phyloP scores from a whole-genome alignment of 1,140 invertebrate genomes.

The Scaptomyza graminum region DNA sequence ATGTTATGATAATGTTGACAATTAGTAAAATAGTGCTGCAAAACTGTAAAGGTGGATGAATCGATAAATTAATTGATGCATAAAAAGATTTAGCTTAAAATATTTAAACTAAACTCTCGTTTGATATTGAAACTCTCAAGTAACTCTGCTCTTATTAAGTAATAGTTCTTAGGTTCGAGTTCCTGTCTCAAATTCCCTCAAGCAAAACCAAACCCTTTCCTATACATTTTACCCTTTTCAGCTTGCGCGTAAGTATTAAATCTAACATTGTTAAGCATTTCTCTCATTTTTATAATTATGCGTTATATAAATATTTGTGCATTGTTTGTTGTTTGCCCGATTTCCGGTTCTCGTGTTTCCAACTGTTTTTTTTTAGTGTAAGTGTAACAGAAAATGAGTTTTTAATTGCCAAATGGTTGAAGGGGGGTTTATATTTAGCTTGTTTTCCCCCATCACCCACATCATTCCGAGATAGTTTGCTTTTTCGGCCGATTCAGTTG shows the following conservation, averaged over 20 bases:
- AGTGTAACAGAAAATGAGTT: conserved; percentile 58
- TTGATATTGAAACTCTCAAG: no score
- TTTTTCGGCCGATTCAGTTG: conserved; percentile 12
- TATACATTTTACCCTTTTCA: conserved; percentile 46
- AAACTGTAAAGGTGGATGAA: no score
- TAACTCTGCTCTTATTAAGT: no score
- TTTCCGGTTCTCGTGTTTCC: conserved; percentile 20
- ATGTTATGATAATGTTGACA: no score
- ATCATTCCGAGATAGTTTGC: conserved; percentile 9
- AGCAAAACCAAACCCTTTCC: background rate
- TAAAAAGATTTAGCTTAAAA: no score
- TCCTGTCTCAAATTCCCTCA: background rate
- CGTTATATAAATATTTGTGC: conserved; percentile 74
- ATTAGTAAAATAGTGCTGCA: no score
- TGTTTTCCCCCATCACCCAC: background rate
- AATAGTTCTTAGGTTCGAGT: no score
- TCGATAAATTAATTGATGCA: no score
- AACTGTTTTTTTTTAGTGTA: conserved; percentile 13
- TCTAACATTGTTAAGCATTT: conserved; percentile 31
- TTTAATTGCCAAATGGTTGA: conserved; percentile 57
- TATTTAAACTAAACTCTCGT: no score
- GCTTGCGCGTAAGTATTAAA: conserved; percentile 62
- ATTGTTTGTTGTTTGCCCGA: conserved; percentile 45
- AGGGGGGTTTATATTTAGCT: conserved; percentile 7
- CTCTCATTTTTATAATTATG: conserved; percentile 50